These are phyloP conservation scores for Pristionchus entomophagus DNA, from an alignment of 2,888 invertebrate genomes.

Conservation along the genomic window DNA sequence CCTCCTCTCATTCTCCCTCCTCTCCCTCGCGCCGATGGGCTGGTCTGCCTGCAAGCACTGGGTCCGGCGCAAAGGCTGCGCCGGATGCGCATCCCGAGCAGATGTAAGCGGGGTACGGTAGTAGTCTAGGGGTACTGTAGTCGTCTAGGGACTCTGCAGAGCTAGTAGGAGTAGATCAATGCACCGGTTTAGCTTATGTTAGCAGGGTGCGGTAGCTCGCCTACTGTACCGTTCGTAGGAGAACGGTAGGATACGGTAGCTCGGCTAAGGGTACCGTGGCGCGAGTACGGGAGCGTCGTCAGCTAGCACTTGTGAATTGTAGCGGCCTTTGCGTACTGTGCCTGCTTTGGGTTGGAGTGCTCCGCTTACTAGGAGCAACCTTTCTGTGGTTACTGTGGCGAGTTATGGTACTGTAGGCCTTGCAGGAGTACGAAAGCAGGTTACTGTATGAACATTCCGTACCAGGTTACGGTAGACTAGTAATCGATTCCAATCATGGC, in stretches of 20 bases:
- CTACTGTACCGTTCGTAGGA: no score
- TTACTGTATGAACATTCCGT: background rate
- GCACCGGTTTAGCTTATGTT: background rate
- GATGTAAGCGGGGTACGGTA: conserved; percentile 55
- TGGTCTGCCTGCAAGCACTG: conserved; percentile 33
- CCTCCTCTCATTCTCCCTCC: background rate
- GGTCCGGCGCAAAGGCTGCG: conserved; percentile 3
- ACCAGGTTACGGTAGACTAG: background rate
- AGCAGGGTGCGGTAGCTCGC: background rate
- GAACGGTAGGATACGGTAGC: no score
- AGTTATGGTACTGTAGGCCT: no score
- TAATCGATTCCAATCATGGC: background rate
- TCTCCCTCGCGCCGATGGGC: background rate
- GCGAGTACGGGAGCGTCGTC: background rate
- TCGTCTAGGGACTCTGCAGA: background rate
- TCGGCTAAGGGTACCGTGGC: background rate
- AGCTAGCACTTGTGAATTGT: no score
- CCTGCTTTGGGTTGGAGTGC: no score
- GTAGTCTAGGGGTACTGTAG: background rate
- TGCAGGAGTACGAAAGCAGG: background rate
- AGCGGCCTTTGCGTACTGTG: no score
- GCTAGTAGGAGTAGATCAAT: no score
- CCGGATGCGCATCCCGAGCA: conserved; percentile 61
- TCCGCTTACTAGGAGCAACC: no score
- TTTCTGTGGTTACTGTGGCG: no score